Evolutionary conservation across 2,888 invertebrate genomes (phyloP), one percentile per base, ranked within the genome.

Genomic region (Cyclophora punctaria): DNA sequence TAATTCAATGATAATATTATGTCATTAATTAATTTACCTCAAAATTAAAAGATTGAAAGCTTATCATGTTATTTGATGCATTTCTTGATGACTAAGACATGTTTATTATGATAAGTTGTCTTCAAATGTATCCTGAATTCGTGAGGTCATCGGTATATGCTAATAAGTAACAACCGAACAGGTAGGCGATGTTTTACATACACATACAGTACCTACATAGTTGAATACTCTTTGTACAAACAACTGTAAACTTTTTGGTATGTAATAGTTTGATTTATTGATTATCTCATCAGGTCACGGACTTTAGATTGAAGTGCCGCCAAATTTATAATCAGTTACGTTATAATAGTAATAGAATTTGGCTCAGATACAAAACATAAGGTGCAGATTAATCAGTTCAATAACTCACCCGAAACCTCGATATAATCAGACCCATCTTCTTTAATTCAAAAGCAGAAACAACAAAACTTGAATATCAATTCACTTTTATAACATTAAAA

Each of bases 351-450:
- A 20, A 79, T 80, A 58, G 69, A 80, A 83, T 73, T 83, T 84
- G 83, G 85, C 84, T 76, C 56, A 56, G 66, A 57, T 70, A 78
- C 82, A 81, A 79, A 69, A 69, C 63, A 66, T 62, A 59, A 48
- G 57, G 60, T 51, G 55, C 49, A 67, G 71, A 70, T 73, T 52
- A 58, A 59, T 71, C 66, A 69, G 5, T 34, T 3, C 55, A 47
- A 54, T 72, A 20, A 90, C 92, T 91, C 82, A 93, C 93, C 77
- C 92, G 90, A 84, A 93, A 91, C 87, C 91, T 92, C 58, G 91
- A 91, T 77, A 92, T 83, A 62, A 93, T 89, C 53, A 91, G 80
- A 60, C 93, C 93, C 93, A 93, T 93, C 68, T 81, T 83, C 63
- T 58, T 52, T 57, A 55, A 55, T 62, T 48, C 34, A 58, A 60